Evolutionary conservation across 2,113 vertebrate genomes (phyloP), one percentile per base, ranked within the genome.

Genomic region (Camelus dromedarius): DNA sequence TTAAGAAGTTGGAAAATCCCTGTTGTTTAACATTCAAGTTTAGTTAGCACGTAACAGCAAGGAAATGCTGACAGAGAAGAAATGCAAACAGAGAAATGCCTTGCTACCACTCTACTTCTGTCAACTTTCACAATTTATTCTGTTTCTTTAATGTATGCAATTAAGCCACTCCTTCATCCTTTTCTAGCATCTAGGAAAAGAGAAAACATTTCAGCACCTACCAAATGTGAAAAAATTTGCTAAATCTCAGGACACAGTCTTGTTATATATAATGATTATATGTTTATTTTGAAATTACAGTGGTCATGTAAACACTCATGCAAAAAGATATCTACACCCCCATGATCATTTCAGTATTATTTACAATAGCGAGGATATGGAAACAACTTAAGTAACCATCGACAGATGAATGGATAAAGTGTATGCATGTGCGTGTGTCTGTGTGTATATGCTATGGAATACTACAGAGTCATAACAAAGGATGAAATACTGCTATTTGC

Each of bases 61-160:
- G 19, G 19, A 70, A 95, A 42, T 56, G 66, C 64, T 88, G 38
- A 91, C 32, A 70, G 0, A 97, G 62, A 46, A 96, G 60, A 32
- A 91, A 95, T 89, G 94, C 67, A 97, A 95, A 96, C 69, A 85
- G 10, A 96, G 87, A 98, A 95, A 97, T 46, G 56, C 19, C n/a
- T 97, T 93, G 70, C 75, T 93, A 66, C 93, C 77, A 97, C 8
- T 73, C 38, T 26, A 84, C 92, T 86, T 82, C 28, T 83, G 92
- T 91, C 95, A 97, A 96, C 75, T 91, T 97, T 95, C 95, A 81
- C 76, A 79, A 83, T 94, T 97, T 97, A 98, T 56, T 97, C 54
- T 92, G 67, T 89, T 83, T 87, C 90, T 96, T 0, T 67, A 97
- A 92, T 42, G 86, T 87, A 83, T 38, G 19, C 81, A 91, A 76